A percentile compares a stretch with the other conserved stretches of the same genome.
Evolutionary conservation across 2,888 invertebrate genomes (phyloP).

Genomic region (Furcula furcula): DNA sequence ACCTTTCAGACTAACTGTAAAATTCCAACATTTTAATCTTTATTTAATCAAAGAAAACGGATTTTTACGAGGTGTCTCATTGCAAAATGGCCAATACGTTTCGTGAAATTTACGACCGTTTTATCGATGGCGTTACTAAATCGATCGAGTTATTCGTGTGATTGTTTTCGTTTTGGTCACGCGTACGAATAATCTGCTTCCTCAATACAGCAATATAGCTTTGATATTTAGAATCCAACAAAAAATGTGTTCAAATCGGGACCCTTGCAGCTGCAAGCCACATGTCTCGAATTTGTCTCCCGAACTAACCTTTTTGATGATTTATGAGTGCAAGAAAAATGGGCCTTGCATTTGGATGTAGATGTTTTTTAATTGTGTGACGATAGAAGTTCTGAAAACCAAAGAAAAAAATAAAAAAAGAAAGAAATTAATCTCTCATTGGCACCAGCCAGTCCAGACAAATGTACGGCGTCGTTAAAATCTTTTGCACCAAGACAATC

Average conservation of each 20-base stretch:
- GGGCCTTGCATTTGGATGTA: constrained; percentile 11
- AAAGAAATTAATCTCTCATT: too few relatives aligned
- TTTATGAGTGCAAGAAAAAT: constrained; percentile 45
- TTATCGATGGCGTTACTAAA: constrained; percentile 52
- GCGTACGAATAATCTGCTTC: constrained; percentile 38
- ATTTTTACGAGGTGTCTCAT: constrained; percentile 53
- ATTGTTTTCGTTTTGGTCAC: constrained; percentile 72
- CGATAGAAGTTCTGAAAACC: too few relatives aligned
- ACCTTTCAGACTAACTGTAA: too few relatives aligned
- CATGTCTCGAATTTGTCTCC: constrained; percentile 67
- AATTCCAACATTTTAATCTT: not conserved
- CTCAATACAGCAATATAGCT: constrained; percentile 16
- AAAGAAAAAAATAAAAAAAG: too few relatives aligned
- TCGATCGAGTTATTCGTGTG: constrained; percentile 51
- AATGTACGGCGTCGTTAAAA: not conserved
- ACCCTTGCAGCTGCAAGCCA: constrained; percentile 68
- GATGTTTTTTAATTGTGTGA: not conserved
- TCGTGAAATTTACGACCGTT: constrained; percentile 46
- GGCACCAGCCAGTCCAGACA: too few relatives aligned
- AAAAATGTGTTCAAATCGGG: constrained; percentile 25
- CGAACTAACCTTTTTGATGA: constrained; percentile 61
- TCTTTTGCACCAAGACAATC: not conserved
- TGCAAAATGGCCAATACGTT: constrained; percentile 43
- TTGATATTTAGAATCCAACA: constrained; percentile 23
- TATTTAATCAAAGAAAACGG: constrained; percentile 20